A percentile compares a stretch with the other conserved stretches of the same genome.
Conservation (phyloP, 1,140 invertebrate genomes). For the Lineus longissimus region DNA sequence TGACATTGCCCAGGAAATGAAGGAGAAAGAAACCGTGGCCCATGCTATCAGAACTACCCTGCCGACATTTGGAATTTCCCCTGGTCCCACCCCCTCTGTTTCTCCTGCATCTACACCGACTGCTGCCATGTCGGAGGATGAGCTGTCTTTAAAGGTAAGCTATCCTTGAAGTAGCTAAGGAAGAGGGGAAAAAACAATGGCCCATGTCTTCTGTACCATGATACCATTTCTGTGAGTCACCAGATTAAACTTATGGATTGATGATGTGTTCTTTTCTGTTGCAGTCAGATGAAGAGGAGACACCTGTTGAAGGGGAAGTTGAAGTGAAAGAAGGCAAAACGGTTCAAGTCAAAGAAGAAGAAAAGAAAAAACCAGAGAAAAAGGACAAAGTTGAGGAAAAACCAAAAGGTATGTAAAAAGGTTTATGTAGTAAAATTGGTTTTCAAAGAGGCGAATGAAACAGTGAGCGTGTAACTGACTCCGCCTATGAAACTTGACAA, state of each 20-base stretch:
- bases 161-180: neutral
- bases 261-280: neutral
- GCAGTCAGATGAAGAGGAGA: neutral
- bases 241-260: too few species aligned
- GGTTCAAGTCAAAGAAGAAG: neutral
- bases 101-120: slow-evolving; percentile 27
- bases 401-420: too few species aligned
- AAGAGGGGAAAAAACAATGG: too few species aligned
- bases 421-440: too few species aligned
- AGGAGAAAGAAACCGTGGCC: slow-evolving; percentile 13
- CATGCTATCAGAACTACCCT: slow-evolving; percentile 21
- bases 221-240: too few species aligned
- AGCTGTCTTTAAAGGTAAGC: slow-evolving; percentile 4
- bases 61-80: slow-evolving; percentile 42
- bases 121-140: slow-evolving; percentile 18
- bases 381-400: too few species aligned
- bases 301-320: neutral
- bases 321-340: neutral
- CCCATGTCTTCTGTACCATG: too few species aligned
- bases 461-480: too few species aligned
- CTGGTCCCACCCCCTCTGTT: slow-evolving; percentile 38
- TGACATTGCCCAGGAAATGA: slow-evolving; percentile 1
- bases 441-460: too few species aligned
- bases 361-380: too few species aligned
- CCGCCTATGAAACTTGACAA: too few species aligned